Conservation (phyloP, 2,113 vertebrate species). For the Condylura cristata region DNA sequence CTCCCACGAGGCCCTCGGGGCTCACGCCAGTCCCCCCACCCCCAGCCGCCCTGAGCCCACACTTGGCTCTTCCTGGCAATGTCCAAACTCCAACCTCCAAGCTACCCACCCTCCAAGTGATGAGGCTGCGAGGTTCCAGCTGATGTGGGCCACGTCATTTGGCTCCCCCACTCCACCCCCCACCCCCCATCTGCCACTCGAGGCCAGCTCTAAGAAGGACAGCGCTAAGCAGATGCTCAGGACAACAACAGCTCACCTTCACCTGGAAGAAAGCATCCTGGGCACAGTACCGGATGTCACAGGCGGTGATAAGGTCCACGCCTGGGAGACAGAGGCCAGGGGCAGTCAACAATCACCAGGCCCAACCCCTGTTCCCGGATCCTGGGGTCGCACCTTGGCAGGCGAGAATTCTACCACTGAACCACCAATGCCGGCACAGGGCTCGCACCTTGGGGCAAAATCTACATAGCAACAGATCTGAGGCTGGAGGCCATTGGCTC, state of each 20-base stretch:
- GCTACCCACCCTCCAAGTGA: not conserved
- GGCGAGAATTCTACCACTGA: too few species aligned
- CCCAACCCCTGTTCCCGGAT: not conserved
- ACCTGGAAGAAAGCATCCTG: constrained; percentile 94
- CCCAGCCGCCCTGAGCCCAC: too few species aligned
- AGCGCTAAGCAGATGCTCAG: accelerated
- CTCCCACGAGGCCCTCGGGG: not conserved
- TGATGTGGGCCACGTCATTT: too few species aligned
- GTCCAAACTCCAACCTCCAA: too few species aligned
- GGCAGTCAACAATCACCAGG: not conserved
- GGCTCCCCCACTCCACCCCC: not conserved
- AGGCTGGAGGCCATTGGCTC: not conserved
- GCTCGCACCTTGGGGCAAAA: not conserved
- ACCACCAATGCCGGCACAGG: too few species aligned
- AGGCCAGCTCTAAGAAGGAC: not conserved
- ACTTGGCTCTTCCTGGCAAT: too few species aligned
- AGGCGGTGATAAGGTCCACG: constrained; percentile 92
- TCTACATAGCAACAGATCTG: not conserved
- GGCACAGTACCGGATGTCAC: constrained; percentile 92
- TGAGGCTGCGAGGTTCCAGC: too few species aligned
- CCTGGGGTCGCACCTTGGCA: accelerated
- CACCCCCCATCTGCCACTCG: not conserved
- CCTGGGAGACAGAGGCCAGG: constrained; percentile 80
- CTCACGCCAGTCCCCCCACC: too few species aligned
- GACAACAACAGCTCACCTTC: constrained; percentile 84